phyloP scores from a whole-genome alignment of 2,888 invertebrate genomes.

The Sialis lutaria region DNA sequence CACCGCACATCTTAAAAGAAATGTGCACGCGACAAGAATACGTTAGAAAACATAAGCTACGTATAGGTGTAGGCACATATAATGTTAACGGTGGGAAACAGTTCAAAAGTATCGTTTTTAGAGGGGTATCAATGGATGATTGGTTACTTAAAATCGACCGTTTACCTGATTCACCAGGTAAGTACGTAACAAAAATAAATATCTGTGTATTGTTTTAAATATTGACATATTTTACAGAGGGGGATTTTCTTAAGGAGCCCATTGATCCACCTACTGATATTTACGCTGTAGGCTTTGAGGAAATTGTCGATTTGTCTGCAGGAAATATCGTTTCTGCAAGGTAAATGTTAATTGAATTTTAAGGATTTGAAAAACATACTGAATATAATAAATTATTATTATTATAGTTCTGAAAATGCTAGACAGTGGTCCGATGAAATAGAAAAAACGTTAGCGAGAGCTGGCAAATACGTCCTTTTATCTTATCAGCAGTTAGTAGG shows the following conservation, averaged over 20 bases:
- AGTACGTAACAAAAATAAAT: too few relatives aligned
- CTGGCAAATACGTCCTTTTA: slow-evolving; percentile 73
- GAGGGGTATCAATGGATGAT: slow-evolving; percentile 69
- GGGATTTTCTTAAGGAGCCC: slow-evolving; percentile 18
- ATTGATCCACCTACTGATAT: slow-evolving; percentile 46
- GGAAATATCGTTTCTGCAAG: slow-evolving; percentile 94
- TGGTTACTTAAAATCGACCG: slow-evolving; percentile 45
- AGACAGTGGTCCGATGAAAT: slow-evolving; percentile 91
- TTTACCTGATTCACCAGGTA: background rate
- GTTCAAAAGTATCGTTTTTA: slow-evolving; percentile 89
- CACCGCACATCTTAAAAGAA: slow-evolving; percentile 65
- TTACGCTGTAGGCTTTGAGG: slow-evolving; percentile 96
- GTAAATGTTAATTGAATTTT: slow-evolving; percentile 17
- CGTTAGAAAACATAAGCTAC: slow-evolving; percentile 46
- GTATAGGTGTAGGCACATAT: slow-evolving; percentile 88
- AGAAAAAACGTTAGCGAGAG: slow-evolving; percentile 71
- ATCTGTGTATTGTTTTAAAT: background rate
- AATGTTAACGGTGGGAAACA: slow-evolving; percentile 99
- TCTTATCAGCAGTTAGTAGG: slow-evolving; percentile 94
- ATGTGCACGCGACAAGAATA: slow-evolving; percentile 74
- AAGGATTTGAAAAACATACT: too few relatives aligned
- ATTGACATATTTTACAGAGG: slow-evolving; percentile 4
- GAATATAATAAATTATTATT: background rate
- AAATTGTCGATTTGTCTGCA: slow-evolving; percentile 97
- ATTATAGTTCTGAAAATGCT: slow-evolving; percentile 68